Base-by-base conservation (phyloP, 2,113 vertebrate species). In the Grus americana region DNA sequence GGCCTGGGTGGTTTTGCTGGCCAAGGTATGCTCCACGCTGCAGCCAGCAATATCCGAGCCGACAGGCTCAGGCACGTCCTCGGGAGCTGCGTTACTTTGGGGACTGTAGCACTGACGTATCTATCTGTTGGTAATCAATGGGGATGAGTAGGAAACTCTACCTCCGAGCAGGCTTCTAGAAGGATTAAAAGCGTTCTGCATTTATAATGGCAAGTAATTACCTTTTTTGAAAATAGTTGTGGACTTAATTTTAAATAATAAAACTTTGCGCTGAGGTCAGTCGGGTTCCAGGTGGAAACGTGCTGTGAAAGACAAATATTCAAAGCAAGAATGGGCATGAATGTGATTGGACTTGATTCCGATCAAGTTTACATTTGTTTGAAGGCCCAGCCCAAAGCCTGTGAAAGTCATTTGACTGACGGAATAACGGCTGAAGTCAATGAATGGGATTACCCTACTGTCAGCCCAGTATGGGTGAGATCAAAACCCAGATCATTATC, bases 341-440 rank as follows among this genome's bases (percentile, higher is more conserved):
- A 86, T 93, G 63, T 30, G 81, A 92, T 92, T 44, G 29, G 89
- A 81, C 87, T 97, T 88, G 91, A 76, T 93, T 92, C 88, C 97
- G 97, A 95, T 97, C 94, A 63, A 92, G 95, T 96, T 96, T 91
- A 91, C 91, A 86, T 96, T 89, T 79, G 89, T 95, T 95, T 80
- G 44, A 95, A 94, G 70, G 95, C 95, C 66, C 90, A 92, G 85
- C 90, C 94, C 91, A 63, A 83, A 76, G 78, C 82, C 61, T 86
- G 92, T 86, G 92, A 86, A 93, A 93, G 88, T 79, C 75, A 27
- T 76, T 96, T 67, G 90, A 73, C 32, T 84, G 89, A 85, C 1
- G 4, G 95, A 88, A 90, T 83, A 90, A 90, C 85, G 82, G 81
- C 78, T 81, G 30, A 83, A 96, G 46, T 89, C 91, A 59, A 83